These are phyloP conservation scores for Cheilosia scutellata DNA, from an alignment of 2,888 invertebrate genomes.

Conservation along the genomic window DNA sequence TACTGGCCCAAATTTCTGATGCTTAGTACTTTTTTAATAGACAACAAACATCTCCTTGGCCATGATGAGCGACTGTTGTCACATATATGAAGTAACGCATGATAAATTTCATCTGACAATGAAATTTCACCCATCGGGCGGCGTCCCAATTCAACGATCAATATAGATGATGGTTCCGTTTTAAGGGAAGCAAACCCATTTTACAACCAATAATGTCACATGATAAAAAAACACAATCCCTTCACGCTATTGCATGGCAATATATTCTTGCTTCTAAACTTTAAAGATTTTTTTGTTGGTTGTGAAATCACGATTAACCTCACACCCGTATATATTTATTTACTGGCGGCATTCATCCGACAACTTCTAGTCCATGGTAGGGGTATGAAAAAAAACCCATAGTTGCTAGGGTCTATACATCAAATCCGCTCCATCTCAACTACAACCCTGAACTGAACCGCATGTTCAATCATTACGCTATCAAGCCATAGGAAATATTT, in stretches of 20 bases:
- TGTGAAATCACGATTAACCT: conserved; percentile 42
- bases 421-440: not conserved
- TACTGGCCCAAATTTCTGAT: too few relatives aligned
- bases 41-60: too few relatives aligned
- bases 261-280: conserved; percentile 9
- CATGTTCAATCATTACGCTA: conserved; percentile 65
- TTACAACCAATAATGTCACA: conserved; percentile 7
- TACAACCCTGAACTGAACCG: conserved; percentile 31
- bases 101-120: too few relatives aligned
- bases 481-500: conserved; percentile 51
- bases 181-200: not conserved
- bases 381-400: not conserved
- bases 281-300: conserved; percentile 24
- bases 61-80: not conserved
- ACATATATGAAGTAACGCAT: not conserved
- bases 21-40: too few relatives aligned
- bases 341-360: conserved; percentile 38
- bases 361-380: not conserved
- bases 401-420: conserved; percentile 5
- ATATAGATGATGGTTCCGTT: conserved; percentile 14
- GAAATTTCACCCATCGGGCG: too few relatives aligned
- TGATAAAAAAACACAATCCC: not conserved
- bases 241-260: not conserved
- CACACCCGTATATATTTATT: not conserved
- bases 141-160: too few relatives aligned